Conservation (phyloP, 2,113 vertebrate genomes). For the Aphyosemion australe region DNA sequence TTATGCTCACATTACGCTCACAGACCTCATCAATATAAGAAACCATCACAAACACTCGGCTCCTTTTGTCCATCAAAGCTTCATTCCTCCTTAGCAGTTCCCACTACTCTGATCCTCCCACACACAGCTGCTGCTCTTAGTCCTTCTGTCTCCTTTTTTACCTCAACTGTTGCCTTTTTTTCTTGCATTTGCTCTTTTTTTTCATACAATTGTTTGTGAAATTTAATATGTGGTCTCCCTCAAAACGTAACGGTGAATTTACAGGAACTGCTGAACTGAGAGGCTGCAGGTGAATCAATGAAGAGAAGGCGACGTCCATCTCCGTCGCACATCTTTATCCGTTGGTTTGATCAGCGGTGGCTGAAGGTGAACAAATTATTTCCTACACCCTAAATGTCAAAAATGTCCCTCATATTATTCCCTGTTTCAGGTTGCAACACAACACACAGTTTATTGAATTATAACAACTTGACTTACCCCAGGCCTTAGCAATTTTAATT, state of each 20-base stretch:
- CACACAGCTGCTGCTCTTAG: conserved; percentile 65
- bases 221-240: neutral
- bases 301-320: neutral
- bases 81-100: conserved; percentile 12
- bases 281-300: conserved; percentile 6
- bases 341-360: neutral
- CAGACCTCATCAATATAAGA: conserved; percentile 13
- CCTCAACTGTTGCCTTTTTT: conserved; percentile 25
- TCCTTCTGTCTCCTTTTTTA: conserved; percentile 37
- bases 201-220: neutral
- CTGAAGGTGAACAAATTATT: conserved; percentile 7
- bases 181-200: conserved; percentile 15
- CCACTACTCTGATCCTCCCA: conserved; percentile 63
- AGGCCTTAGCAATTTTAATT: conserved; percentile 28
- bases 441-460: neutral
- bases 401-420: neutral
- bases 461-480: conserved; percentile 16
- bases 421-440: neutral
- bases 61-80: conserved; percentile 47
- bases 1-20: conserved; percentile 21
- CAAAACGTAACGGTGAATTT: neutral
- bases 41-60: conserved; percentile 37
- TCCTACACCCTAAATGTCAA: neutral
- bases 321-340: neutral
- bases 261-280: neutral